Base-by-base conservation (phyloP, 2,888 invertebrate genomes). In the Formica aserva region DNA sequence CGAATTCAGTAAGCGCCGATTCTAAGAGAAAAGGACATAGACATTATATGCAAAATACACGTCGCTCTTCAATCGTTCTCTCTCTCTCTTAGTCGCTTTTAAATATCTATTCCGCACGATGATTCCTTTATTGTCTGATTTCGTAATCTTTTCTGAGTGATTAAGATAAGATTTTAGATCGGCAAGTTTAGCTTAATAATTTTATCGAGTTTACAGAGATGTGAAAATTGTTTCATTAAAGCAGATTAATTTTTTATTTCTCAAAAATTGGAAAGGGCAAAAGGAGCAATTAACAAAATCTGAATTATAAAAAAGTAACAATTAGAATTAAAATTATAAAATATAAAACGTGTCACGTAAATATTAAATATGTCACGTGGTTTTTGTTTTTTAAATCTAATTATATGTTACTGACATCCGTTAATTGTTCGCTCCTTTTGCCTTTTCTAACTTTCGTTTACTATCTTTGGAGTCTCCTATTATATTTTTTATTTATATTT, bases 1-100 rank as follows among this genome's bases (percentile, higher is more conserved):
- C 85, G 86, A 87, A 87, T 88, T 85, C 87, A 74, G 80, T 77
- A 66, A 45, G 74, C 83, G 66, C 77, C 83, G 85, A 87, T 89
- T 90, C 86, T 78, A 75, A 81, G 85, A 74, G 78, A 77, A 67
- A 63, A 65, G 63, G 63, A 82, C 75, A 84, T 82, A 84, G 85
- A 89, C 83, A 88, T 85, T 85, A 88, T 69, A 88, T 69, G 80
- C 72, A 75, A 69, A 81, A 85, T 80, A 55, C 74, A 66, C 62
- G 60, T 80, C 62, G 85, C 85, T 22, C 22, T 22, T 22, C 22
- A 22, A 22, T 22, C 62, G 60, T 80, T 86, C 85, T 62, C 8
- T 88, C 38, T 86, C 71, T 81, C 83, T 80, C 83, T 88, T 86
- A 82, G 15, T 41, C 15, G n/a, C 74, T 26, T 57, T 57, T 26